Evolutionary conservation across 2,797 vertebrate genomes (phyloP).

Genomic region (Coreius guichenoti): DNA sequence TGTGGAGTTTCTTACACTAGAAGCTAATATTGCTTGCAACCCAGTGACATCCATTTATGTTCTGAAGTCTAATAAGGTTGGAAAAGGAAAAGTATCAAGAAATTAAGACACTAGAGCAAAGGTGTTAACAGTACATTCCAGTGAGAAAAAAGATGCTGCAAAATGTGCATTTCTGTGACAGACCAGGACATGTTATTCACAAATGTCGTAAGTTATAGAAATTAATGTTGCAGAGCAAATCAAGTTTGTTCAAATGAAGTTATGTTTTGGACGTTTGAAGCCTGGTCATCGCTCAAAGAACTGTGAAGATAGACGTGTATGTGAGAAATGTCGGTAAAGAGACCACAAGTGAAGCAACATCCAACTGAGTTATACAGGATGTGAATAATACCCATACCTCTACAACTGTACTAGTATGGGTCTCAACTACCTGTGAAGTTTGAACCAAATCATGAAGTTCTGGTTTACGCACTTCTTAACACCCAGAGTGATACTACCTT

Average conservation of each 20-base stretch:
- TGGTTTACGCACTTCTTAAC: conserved; percentile 41
- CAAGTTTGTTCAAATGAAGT: conserved; percentile 47
- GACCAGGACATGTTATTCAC: conserved; percentile 44
- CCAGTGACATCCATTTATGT: not conserved
- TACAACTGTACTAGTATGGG: conserved; percentile 42
- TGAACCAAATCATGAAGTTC: conserved; percentile 34
- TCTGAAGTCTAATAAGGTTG: not conserved
- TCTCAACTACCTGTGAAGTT: conserved; percentile 22
- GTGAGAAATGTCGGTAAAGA: conserved; percentile 45
- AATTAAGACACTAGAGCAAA: not conserved
- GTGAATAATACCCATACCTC: conserved; percentile 33
- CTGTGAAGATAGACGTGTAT: conserved; percentile 34
- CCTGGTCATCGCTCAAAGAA: conserved; percentile 41
- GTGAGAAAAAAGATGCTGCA: not conserved
- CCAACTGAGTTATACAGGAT: conserved; percentile 37
- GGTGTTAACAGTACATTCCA: conserved; percentile 5
- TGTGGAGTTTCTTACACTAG: not conserved
- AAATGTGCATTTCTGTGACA: conserved; percentile 42
- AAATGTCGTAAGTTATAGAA: conserved; percentile 28
- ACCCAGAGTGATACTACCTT: conserved; percentile 39
- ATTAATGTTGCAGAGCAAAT: conserved; percentile 35
- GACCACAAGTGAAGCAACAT: conserved; percentile 12
- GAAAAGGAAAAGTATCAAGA: conserved; percentile 2
- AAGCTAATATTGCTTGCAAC: conserved; percentile 1
- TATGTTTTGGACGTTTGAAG: conserved; percentile 55